phyloP scores from a whole-genome alignment of 1,140 invertebrate genomes.

The Drosophila nigrodunni region DNA sequence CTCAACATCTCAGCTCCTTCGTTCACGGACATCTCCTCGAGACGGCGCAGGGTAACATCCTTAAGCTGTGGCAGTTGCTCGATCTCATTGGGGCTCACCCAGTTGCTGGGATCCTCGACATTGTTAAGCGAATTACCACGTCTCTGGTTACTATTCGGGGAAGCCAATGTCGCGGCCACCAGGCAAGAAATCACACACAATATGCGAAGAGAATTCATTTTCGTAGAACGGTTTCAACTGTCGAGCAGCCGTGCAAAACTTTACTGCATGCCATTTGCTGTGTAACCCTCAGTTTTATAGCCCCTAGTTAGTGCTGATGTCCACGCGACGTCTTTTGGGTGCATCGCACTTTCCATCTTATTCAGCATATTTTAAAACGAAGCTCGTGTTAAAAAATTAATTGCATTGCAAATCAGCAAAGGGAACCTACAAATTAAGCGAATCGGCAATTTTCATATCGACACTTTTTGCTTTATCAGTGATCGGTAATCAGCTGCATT shows the following conservation, averaged over 20 bases:
- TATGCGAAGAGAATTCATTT: constrained; percentile 71
- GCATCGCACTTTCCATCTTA: constrained; percentile 15
- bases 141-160: constrained; percentile 17
- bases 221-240: constrained; percentile 31
- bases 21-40: constrained; percentile 25
- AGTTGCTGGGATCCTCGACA: constrained; percentile 68
- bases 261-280: constrained; percentile 49
- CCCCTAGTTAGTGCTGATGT: neutral
- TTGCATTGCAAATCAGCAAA: neutral
- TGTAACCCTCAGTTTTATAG: constrained; percentile 50
- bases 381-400: constrained; percentile 10
- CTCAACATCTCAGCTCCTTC: neutral
- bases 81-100: constrained; percentile 63
- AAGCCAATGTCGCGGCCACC: constrained; percentile 52
- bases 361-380: constrained; percentile 42
- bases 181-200: constrained; percentile 68
- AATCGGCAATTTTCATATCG: constrained; percentile 23
- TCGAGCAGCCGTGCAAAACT: constrained; percentile 52
- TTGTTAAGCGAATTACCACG: constrained; percentile 53
- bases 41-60: constrained; percentile 63
- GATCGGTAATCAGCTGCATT: neutral
- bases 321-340: neutral
- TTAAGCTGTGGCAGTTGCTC: constrained; percentile 68
- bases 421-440: neutral
- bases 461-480: constrained; percentile 45